Evolutionary conservation across 2,113 vertebrate genomes (phyloP), one percentile per base, ranked within the genome.

Genomic region (human): DNA sequence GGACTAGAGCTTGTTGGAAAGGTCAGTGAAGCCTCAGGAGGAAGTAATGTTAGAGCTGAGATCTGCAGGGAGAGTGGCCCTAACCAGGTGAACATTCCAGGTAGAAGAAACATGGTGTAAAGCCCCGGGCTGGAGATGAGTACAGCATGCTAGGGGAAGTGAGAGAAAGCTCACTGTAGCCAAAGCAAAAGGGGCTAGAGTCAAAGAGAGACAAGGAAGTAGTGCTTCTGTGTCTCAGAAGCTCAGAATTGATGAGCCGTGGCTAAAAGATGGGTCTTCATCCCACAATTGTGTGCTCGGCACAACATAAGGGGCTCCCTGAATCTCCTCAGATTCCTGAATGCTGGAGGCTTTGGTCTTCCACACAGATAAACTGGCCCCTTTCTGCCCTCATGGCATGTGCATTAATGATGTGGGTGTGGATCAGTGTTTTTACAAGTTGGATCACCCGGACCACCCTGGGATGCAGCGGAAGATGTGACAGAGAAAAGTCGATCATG

Each of bases 381-480:
- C 30, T 30, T 5, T 4, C 45, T 2, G 0, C 32, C 43, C 17
- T 22, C 12, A 43, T 6, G 6, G n/a, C 10, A 0, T 23, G 30
- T 38, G 30, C 32, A 12, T 16, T 25, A 14, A 30, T 52, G 11
- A 75, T 12, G 20, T 52, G 17, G 27, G 2, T 0, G 0, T 32
- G 32, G 59, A 27, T 84, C 20, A n/a, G 16, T 6, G 80, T 64
- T 92, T 45, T 50, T 30, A 75, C 45, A 87, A 81, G 64, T 22
- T n/a, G 64, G 52, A 27, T 45, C 23, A 5, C 13, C 81, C 73
- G 64, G 52, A 27, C n/a, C 23, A 5, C 13, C 81, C 73, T 91
- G 61, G 35, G 59, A 76, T 68, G 32, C 57, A 6, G 10, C 48
- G 38, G 38, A 57, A 75, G 66, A 35, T 10, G 12, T 3, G 57